phyloP scores from a whole-genome alignment of 2,113 vertebrate genomes.

The Platysternon megacephalum region DNA sequence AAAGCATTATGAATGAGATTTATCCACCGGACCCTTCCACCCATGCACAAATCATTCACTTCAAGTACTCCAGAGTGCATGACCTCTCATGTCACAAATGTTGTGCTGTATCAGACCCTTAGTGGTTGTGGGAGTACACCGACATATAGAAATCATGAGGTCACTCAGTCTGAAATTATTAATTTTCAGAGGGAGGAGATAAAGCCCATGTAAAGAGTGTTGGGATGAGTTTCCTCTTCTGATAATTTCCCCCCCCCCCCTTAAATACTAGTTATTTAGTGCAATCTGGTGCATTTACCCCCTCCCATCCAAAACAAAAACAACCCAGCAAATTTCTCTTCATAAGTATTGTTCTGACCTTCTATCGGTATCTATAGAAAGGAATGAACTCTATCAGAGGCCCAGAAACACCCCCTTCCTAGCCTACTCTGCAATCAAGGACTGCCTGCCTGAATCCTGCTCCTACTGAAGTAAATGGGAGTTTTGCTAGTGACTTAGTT shows the following conservation, averaged over 20 bases:
- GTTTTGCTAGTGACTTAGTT: neutral
- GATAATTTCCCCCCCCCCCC: neutral
- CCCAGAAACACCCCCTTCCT: conserved; percentile 40
- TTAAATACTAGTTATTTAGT: neutral
- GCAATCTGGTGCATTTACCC: neutral
- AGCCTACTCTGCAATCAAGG: conserved; percentile 17
- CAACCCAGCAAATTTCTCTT: neutral
- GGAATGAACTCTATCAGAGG: neutral
- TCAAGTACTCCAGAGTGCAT: neutral
- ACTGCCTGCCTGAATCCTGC: neutral
- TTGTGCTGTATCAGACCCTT: neutral
- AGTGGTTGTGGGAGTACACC: neutral
- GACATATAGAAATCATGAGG: neutral
- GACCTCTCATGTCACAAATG: neutral
- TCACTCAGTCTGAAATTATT: neutral
- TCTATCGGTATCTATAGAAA: conserved; percentile 13
- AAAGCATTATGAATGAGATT: neutral
- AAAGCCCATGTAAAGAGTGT: neutral
- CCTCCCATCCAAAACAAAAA: neutral
- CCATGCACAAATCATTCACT: neutral
- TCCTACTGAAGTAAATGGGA: conserved; percentile 18
- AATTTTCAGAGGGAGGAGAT: neutral
- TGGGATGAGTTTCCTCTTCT: neutral
- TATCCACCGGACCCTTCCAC: neutral
- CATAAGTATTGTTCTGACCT: neutral